Percentiles rank a stretch among this genome's conserved stretches.
Evolutionary conservation across 2,888 invertebrate genomes (phyloP).

Genomic region (Cryptocephalus primarius): DNA sequence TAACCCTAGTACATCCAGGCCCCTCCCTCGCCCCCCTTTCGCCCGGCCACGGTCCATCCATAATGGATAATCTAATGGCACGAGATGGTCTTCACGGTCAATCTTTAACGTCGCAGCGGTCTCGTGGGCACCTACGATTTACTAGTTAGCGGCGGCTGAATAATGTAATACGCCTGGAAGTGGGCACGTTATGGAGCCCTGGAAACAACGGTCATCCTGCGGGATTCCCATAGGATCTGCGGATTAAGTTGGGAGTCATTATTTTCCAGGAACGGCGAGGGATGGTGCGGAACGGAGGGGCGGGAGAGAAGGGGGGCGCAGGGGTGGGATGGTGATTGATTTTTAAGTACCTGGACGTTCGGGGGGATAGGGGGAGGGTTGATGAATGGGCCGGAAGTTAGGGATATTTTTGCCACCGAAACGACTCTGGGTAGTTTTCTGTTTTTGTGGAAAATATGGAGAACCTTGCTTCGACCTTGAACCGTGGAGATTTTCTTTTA

Average conservation of each 20-base stretch:
- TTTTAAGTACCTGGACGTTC: too few relatives aligned
- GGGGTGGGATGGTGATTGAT: too few relatives aligned
- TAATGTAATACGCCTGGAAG: conserved; percentile 32
- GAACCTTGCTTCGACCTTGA: too few relatives aligned
- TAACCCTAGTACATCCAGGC: too few relatives aligned
- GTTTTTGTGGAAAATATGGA: too few relatives aligned
- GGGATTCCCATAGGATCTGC: conserved; percentile 31
- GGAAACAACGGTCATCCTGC: conserved; percentile 28
- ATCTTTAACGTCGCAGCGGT: conserved; percentile 19
- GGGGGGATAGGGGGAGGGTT: too few relatives aligned
- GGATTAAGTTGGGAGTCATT: conserved; percentile 36
- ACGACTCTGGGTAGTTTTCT: too few relatives aligned
- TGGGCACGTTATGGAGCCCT: conserved; percentile 29
- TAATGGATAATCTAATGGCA: conserved; percentile 9
- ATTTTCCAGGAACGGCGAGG: conserved; percentile 31
- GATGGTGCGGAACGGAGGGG: conserved; percentile 4
- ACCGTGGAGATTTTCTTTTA: too few relatives aligned
- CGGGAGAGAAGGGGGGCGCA: too few relatives aligned
- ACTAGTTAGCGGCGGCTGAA: conserved; percentile 37
- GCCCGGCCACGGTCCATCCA: conserved; percentile 5
- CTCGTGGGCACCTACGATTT: conserved; percentile 31
- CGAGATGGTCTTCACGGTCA: conserved; percentile 14
- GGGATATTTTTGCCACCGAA: too few relatives aligned
- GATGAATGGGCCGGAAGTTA: too few relatives aligned
- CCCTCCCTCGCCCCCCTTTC: too few relatives aligned